phyloP scores from a whole-genome alignment of 2,113 vertebrate genomes.

The Thunnus thynnus region DNA sequence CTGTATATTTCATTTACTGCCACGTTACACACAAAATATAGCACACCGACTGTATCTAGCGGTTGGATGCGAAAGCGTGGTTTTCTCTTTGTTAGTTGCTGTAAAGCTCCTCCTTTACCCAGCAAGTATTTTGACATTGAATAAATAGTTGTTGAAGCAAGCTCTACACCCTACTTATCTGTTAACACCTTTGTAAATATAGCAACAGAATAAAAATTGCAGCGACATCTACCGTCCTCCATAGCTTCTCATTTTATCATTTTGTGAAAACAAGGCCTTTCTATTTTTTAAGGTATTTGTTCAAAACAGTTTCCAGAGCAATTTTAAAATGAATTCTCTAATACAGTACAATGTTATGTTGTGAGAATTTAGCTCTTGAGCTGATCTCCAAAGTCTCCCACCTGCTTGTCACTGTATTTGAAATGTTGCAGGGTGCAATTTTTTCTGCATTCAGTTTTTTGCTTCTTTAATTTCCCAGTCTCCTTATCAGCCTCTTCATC shows the following conservation, averaged over 20 bases:
- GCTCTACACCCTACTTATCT: neutral
- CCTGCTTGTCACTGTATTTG: neutral
- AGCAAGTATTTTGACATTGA: conserved; percentile 27
- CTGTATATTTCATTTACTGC: conserved; percentile 33
- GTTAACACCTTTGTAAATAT: conserved; percentile 23
- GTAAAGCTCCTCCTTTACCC: conserved; percentile 5
- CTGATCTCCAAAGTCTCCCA: neutral
- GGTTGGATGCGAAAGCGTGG: neutral
- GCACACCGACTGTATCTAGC: neutral
- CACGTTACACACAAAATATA: conserved; percentile 12
- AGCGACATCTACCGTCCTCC: neutral
- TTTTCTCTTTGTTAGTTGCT: neutral
- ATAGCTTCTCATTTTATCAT: neutral
- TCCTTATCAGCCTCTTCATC: conserved; percentile 35
- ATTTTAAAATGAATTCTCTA: neutral
- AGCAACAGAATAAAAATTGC: conserved; percentile 8
- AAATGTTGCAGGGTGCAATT: neutral
- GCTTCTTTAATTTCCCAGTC: conserved; percentile 1
- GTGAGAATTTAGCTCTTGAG: neutral
- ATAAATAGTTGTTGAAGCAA: conserved; percentile 29
- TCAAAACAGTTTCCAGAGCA: neutral
- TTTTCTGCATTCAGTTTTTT: neutral
- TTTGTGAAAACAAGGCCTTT: neutral
- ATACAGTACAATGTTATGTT: neutral
- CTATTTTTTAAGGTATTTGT: neutral